These are phyloP conservation scores for Notiomystis cincta DNA, from an alignment of 2,113 vertebrate genomes.

Conservation along the genomic window DNA sequence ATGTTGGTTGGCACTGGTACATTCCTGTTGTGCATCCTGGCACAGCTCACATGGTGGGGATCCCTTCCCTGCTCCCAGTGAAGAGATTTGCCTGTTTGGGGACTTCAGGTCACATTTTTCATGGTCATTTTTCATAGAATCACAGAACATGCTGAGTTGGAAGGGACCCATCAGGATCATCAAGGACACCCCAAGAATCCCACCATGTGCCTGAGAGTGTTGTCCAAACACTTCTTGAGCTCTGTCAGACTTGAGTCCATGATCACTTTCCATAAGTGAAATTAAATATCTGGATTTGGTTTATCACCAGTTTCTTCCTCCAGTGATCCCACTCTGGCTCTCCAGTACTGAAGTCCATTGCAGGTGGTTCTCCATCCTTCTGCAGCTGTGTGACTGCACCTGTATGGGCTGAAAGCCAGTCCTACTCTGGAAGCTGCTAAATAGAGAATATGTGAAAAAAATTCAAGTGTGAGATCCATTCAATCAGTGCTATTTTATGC, in stretches of 20 bases:
- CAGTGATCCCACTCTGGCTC: not conserved
- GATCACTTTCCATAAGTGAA: not conserved
- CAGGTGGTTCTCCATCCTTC: not conserved
- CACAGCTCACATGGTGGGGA: accelerated
- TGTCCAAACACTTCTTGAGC: not conserved
- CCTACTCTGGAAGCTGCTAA: not conserved
- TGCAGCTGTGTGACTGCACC: not conserved
- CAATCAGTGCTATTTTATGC: not conserved
- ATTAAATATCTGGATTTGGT: not conserved
- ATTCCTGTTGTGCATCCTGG: not conserved
- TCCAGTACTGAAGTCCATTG: not conserved
- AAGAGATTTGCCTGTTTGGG: not conserved
- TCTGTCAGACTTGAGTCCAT: not conserved
- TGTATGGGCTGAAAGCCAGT: not conserved
- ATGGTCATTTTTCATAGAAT: not conserved
- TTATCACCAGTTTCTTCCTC: not conserved
- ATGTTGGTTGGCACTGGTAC: accelerated
- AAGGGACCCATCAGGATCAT: not conserved
- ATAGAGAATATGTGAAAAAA: not conserved
- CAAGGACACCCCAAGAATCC: not conserved
- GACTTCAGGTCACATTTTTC: not conserved
- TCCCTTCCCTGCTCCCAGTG: not conserved
- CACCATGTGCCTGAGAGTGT: accelerated
- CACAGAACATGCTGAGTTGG: not conserved
- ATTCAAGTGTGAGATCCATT: not conserved